phyloP scores from a whole-genome alignment of 2,888 invertebrate genomes.

The Leucozona laternaria region DNA sequence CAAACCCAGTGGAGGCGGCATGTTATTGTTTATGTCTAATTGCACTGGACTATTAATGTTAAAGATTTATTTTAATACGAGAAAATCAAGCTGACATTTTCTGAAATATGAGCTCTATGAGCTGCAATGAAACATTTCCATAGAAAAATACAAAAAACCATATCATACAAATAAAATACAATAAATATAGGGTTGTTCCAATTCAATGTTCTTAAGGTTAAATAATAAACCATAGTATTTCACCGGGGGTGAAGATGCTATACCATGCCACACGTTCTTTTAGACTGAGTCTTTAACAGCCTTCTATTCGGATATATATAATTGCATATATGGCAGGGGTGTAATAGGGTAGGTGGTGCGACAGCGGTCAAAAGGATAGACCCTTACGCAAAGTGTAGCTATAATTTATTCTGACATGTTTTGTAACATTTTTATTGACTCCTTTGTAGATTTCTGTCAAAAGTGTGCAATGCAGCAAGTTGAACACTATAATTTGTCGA shows the following conservation, averaged over 20 bases:
- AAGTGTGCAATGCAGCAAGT: slow-evolving; percentile 54
- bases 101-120: slow-evolving; percentile 22
- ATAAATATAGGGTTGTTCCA: slow-evolving; percentile 19
- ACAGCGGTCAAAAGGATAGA: slow-evolving; percentile 32
- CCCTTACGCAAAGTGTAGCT: slow-evolving; percentile 52
- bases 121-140: background rate
- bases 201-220: background rate
- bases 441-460: slow-evolving; percentile 78
- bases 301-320: slow-evolving; percentile 29
- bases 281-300: slow-evolving; percentile 29
- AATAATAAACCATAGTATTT: background rate
- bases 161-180: background rate
- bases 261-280: background rate
- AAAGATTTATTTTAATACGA: background rate
- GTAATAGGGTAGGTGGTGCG: slow-evolving; percentile 40
- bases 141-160: background rate
- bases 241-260: slow-evolving; percentile 27
- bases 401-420: slow-evolving; percentile 84
- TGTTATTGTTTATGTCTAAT: too few species aligned
- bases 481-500: slow-evolving; percentile 63
- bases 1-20: too few species aligned
- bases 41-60: too few species aligned
- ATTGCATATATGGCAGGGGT: slow-evolving; percentile 45
- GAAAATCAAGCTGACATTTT: background rate
- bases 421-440: slow-evolving; percentile 83